Conservation (phyloP, 1,140 invertebrate genomes). For the Brachionus angularis region DNA sequence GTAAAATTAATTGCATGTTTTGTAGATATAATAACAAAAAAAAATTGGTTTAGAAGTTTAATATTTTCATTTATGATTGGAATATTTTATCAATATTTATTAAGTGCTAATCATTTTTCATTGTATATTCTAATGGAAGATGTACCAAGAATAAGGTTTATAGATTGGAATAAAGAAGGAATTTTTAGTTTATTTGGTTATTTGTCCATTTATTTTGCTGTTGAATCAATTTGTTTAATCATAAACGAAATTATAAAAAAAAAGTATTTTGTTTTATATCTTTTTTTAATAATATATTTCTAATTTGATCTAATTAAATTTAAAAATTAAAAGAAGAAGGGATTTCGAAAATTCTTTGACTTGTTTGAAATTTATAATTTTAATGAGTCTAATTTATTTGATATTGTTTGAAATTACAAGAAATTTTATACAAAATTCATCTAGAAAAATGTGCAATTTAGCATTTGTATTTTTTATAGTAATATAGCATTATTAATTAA, state of each 20-base stretch:
- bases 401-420: background rate
- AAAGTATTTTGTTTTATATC: background rate
- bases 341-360: background rate
- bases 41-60: background rate
- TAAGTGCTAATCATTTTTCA: constrained; percentile 24
- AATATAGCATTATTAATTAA: too few relatives aligned
- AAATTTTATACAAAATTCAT: constrained; percentile 8
- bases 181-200: constrained; percentile 77
- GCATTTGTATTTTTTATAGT: constrained; percentile 34
- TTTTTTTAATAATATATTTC: background rate
- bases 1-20: constrained; percentile 49
- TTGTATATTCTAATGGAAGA: background rate
- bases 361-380: background rate
- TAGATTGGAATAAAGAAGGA: constrained; percentile 83
- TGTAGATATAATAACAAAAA: background rate
- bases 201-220: constrained; percentile 71
- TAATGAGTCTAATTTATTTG: background rate
- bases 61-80: background rate
- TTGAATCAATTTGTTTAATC: constrained; percentile 17
- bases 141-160: background rate
- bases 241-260: constrained; percentile 14
- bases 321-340: background rate
- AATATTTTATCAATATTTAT: background rate
- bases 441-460: constrained; percentile 28
- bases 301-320: background rate